Base-by-base conservation (phyloP, 1,140 invertebrate species). In the Pachypeltis micranthus region DNA sequence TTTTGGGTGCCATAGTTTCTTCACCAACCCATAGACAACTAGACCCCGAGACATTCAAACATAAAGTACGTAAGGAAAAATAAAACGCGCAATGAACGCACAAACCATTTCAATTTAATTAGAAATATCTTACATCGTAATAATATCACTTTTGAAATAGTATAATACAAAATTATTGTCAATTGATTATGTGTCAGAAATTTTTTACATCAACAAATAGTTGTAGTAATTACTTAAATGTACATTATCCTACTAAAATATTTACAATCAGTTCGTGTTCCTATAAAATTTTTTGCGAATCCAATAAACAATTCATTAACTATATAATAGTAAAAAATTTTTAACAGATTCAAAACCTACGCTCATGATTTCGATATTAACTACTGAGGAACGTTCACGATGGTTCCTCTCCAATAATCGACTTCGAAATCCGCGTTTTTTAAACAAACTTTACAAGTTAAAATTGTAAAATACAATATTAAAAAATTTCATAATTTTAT, bases 161-260 rank as follows among this genome's bases (percentile, higher is more conserved):
- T 25, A 27, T 28, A 56, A 55, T 56, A 63, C 51, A 63, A 55
- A 63, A 56, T 63, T 63, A 63, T 63, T 63, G 61, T 63, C 61
- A 56, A 55, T 63, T 27, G 19, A 31, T 63, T 63, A 63, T 63
- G 55, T 63, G 61, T 63, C 61, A 28, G 61, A 55, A 51, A 51
- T 10, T 51, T 51, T 10, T 39, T 39, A 21, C 47, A 51, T 21
- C 23, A 51, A 51, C 47, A 51, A 16, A 21, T 59, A 44, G 25
- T 61, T 26, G 2, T 19, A 44, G 14, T 44, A 31, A 19, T 39
- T 44, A 39, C 28, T 31, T 23, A 61, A 47, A 29, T 44, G 44
- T 21, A 61, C 24, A 44, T 47, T 7, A 25, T 19, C 25, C 39
- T 61, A 61, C 23, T 21, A 61, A 61, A 29, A 29, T 61, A 61